These are phyloP conservation scores for Brachycybe producta DNA, from an alignment of 2,888 invertebrate species.

Conservation along the genomic window DNA sequence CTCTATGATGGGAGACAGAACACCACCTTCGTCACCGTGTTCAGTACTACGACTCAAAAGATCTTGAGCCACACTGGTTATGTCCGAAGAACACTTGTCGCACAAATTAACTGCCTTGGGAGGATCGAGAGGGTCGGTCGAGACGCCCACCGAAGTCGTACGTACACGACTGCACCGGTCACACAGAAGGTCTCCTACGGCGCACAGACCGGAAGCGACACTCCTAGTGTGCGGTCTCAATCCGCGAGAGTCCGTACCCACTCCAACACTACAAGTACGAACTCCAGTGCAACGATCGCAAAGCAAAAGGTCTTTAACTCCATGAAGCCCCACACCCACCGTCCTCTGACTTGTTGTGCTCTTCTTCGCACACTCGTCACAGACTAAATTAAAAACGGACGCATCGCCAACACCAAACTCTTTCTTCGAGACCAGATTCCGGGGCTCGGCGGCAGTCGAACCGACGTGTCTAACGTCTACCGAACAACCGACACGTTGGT, in stretches of 20 bases:
- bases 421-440: neutral
- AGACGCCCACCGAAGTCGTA: slow-evolving; percentile 37
- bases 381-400: neutral
- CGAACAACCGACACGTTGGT: neutral
- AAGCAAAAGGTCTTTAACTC: slow-evolving; percentile 1
- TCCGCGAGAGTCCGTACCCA: slow-evolving; percentile 20
- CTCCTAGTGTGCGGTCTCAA: neutral
- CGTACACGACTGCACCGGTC: slow-evolving; percentile 21
- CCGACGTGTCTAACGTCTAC: slow-evolving; percentile 8
- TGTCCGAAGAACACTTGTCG: slow-evolving; percentile 47
- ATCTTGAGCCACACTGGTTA: slow-evolving; percentile 38
- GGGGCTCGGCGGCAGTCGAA: neutral
- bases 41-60: too few relatives aligned
- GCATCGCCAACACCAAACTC: slow-evolving; percentile 14
- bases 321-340: slow-evolving; percentile 7
- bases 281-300: slow-evolving; percentile 13
- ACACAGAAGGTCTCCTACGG: slow-evolving; percentile 17
- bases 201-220: slow-evolving; percentile 15
- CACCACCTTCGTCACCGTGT: too few relatives aligned
- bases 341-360: neutral
- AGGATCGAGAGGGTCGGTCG: slow-evolving; percentile 2
- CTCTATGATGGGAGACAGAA: too few relatives aligned
- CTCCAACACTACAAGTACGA: slow-evolving; percentile 37
- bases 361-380: slow-evolving; percentile 1
- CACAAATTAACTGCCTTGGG: slow-evolving; percentile 32